phyloP scores from a whole-genome alignment of 2,113 vertebrate genomes.

The Platysteira castanea region DNA sequence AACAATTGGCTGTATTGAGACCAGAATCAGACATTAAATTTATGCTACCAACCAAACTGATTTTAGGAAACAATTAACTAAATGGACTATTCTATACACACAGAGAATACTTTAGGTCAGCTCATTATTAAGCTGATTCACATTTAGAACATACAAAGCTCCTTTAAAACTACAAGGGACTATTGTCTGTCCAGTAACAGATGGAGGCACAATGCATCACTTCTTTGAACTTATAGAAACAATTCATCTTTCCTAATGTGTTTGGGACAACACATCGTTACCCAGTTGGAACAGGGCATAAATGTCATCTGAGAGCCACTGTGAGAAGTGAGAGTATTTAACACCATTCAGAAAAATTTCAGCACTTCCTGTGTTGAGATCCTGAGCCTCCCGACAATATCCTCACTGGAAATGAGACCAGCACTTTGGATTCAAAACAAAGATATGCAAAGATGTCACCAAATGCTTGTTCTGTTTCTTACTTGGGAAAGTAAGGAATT shows the following conservation, averaged over 20 bases:
- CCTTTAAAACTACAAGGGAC: neutral
- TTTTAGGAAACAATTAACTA: constrained; percentile 6
- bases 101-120: neutral
- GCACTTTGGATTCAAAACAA: neutral
- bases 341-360: neutral
- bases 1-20: neutral
- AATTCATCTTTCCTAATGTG: neutral
- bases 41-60: neutral
- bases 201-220: neutral
- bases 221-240: neutral
- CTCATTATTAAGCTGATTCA: neutral
- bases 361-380: neutral
- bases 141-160: neutral
- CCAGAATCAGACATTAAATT: neutral
- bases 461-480: neutral
- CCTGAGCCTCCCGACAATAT: neutral
- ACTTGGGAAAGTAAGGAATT: neutral
- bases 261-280: neutral
- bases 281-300: neutral
- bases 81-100: neutral
- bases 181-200: neutral
- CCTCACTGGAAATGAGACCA: neutral
- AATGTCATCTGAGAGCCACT: neutral
- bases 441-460: neutral
- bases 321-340: neutral